Conservation (phyloP, 1,140 invertebrate species). For the Magallana angulata region DNA sequence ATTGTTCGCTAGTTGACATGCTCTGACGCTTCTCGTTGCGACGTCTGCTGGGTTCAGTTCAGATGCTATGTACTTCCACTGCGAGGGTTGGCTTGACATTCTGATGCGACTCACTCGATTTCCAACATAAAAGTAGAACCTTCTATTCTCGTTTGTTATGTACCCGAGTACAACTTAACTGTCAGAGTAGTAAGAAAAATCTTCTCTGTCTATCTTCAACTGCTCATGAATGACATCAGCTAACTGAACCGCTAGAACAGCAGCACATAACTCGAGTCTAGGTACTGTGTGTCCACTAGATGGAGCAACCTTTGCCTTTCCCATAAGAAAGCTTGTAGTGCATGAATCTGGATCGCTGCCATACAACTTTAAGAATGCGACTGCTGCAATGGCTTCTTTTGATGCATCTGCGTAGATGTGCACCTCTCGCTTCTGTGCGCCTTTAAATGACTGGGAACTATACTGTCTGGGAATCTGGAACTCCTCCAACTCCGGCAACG, state of each 20-base stretch:
- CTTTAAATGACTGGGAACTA: constrained; percentile 58
- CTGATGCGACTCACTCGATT: constrained; percentile 24
- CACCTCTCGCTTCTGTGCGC: constrained; percentile 74
- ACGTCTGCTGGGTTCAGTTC: constrained; percentile 32
- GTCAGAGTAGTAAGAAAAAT: constrained; percentile 18
- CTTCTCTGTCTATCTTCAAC: neutral
- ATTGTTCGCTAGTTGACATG: neutral
- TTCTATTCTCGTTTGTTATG: constrained; percentile 7
- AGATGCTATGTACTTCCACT: constrained; percentile 41
- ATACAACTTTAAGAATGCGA: constrained; percentile 30
- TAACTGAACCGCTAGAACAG: constrained; percentile 46
- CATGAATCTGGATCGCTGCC: neutral
- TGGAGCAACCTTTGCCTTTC: constrained; percentile 55
- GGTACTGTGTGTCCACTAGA: constrained; percentile 49
- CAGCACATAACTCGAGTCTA: constrained; percentile 54
- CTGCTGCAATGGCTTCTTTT: constrained; percentile 29
- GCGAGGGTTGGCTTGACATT: neutral
- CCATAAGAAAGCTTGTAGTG: constrained; percentile 48
- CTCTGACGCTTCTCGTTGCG: neutral
- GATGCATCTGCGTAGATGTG: constrained; percentile 47
- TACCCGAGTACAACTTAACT: constrained; percentile 40
- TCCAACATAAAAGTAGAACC: constrained; percentile 48
- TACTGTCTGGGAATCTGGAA: constrained; percentile 40
- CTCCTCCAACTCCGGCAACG: constrained; percentile 35
- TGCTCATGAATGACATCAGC: constrained; percentile 38